Evolutionary conservation across 1,140 invertebrate species (phyloP).

Genomic region (Oncopodura yosiiana): DNA sequence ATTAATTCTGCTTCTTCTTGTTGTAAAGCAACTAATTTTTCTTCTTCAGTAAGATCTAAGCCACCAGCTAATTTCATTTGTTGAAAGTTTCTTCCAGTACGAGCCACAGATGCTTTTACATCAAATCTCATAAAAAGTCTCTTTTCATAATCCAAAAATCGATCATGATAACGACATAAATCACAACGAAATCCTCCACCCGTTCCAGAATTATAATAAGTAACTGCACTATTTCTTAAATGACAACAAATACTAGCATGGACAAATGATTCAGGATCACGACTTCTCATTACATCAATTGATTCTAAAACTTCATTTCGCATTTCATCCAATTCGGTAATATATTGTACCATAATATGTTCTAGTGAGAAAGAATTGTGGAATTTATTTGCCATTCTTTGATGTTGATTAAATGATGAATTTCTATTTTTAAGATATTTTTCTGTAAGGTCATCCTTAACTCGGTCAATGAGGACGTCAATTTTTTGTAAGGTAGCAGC

Average conservation of each 20-base stretch:
- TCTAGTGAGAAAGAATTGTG: constrained; percentile 39
- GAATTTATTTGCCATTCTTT: constrained; percentile 37
- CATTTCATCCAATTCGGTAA: constrained; percentile 41
- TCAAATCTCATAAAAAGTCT: constrained; percentile 45
- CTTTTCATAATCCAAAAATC: constrained; percentile 48
- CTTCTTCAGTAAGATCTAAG: constrained; percentile 17
- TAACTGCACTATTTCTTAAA: constrained; percentile 39
- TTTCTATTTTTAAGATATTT: constrained; percentile 15
- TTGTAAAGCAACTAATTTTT: constrained; percentile 13
- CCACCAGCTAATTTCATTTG: constrained; percentile 20
- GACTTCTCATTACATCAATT: constrained; percentile 39
- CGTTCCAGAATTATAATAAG: constrained; percentile 29
- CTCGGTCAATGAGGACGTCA: constrained; percentile 40
- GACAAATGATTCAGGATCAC: constrained; percentile 43
- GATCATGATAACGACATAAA: constrained; percentile 45
- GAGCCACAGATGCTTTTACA: constrained; percentile 35
- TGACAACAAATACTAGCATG: constrained; percentile 55
- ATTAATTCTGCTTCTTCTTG: constrained; percentile 32
- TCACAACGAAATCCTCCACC: constrained; percentile 39
- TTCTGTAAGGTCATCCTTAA: constrained; percentile 42
- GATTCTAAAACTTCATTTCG: constrained; percentile 40
- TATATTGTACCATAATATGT: constrained; percentile 41
- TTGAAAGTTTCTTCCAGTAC: constrained; percentile 29
- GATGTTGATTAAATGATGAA: background rate
- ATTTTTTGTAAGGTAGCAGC: constrained; percentile 35